Percentiles rank a stretch among this genome's conserved stretches.
phyloP scores from a whole-genome alignment of 1,140 invertebrate genomes.

The Ostrea denselamellosa region DNA sequence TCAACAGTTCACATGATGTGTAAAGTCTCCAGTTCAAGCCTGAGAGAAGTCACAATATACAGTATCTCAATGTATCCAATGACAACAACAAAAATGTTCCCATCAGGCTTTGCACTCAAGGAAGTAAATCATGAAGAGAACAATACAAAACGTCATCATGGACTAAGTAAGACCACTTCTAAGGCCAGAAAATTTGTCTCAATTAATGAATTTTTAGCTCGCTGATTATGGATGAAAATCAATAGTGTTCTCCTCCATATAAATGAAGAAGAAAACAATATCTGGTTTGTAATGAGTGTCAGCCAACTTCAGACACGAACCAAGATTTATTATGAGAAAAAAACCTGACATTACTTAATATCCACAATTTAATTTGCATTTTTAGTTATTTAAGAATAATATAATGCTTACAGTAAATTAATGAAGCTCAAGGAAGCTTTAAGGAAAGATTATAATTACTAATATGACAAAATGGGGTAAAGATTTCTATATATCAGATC shows the following conservation, averaged over 20 bases:
- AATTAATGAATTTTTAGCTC: background rate
- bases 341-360: background rate
- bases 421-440: too few species aligned
- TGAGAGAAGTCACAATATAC: background rate
- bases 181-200: background rate
- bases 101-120: background rate
- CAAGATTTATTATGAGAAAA: background rate
- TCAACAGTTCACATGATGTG: too few species aligned
- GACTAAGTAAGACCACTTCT: background rate
- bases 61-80: background rate
- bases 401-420: too few species aligned
- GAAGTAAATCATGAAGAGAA: background rate
- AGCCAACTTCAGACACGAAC: background rate
- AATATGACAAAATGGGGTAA: too few species aligned
- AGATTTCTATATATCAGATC: background rate
- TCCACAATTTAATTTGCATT: background rate
- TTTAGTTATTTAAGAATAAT: too few species aligned
- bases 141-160: too few species aligned
- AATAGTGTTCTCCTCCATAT: background rate
- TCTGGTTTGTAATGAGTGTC: background rate
- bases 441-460: too few species aligned
- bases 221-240: background rate
- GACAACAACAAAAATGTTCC: background rate
- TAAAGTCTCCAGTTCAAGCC: too few species aligned
- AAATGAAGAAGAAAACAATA: background rate